Conservation (phyloP, 2,113 vertebrate genomes). For the Chelonoidis abingdonii region DNA sequence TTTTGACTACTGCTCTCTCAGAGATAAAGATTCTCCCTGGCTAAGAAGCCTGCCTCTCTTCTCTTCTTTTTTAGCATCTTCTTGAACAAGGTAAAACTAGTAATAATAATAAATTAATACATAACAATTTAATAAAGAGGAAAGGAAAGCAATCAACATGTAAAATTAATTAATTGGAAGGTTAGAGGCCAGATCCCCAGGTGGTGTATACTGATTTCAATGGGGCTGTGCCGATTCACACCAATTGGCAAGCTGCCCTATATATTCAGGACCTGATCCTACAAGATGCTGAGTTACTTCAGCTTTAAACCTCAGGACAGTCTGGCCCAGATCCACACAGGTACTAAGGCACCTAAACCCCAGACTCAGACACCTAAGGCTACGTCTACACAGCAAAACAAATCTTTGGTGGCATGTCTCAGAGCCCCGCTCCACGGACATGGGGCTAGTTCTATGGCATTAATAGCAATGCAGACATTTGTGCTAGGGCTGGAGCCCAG, state of each 20-base stretch:
- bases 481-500: background rate
- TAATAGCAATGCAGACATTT: background rate
- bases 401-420: background rate
- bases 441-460: background rate
- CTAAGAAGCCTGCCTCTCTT: background rate
- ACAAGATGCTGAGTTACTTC: background rate
- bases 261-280: background rate
- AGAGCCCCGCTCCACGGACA: background rate
- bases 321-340: background rate
- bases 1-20: conserved; percentile 16
- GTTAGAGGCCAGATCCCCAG: background rate
- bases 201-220: background rate
- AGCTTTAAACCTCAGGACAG: background rate
- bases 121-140: background rate
- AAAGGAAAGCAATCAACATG: background rate
- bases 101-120: fast-evolving
- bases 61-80: background rate
- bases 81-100: background rate
- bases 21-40: conserved; percentile 32
- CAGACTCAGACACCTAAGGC: background rate
- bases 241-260: background rate
- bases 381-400: background rate
- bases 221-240: background rate
- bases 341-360: background rate
- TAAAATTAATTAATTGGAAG: background rate